Evolutionary conservation across 2,888 invertebrate species (phyloP).

Genomic region (Belgica antarctica): DNA sequence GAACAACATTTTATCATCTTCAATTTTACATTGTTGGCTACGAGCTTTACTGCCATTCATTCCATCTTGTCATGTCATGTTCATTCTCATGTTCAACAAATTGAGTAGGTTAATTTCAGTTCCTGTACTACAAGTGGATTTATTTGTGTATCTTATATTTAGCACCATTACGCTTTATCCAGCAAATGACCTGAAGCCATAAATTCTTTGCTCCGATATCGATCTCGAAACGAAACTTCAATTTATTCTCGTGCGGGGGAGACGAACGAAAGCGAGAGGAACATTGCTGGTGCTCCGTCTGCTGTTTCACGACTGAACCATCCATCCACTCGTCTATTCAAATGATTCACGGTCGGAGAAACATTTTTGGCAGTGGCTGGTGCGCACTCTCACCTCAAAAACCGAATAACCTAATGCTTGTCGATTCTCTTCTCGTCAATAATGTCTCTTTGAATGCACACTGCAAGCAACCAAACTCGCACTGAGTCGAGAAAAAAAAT

Average conservation of each 20-base stretch:
- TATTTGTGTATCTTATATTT: constrained; percentile 13
- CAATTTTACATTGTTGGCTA: too few relatives aligned
- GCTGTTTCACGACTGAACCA: background rate
- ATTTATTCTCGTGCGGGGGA: constrained; percentile 1
- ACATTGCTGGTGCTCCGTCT: background rate
- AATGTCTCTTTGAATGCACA: too few relatives aligned
- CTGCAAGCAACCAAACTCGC: background rate
- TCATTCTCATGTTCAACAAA: constrained; percentile 5
- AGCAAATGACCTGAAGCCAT: constrained; percentile 35
- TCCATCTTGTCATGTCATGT: constrained; percentile 23
- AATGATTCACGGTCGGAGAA: background rate
- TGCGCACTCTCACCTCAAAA: background rate
- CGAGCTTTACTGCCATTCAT: background rate
- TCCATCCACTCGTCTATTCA: background rate
- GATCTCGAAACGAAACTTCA: background rate
- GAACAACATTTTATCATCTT: too few relatives aligned
- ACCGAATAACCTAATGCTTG: too few relatives aligned
- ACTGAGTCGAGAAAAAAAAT: too few relatives aligned
- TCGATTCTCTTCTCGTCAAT: too few relatives aligned
- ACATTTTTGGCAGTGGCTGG: too few relatives aligned
- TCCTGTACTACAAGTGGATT: constrained; percentile 3
- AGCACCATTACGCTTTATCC: constrained; percentile 23
- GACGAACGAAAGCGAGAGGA: too few relatives aligned
- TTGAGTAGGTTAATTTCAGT: constrained; percentile 31
- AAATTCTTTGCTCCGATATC: constrained; percentile 22